Evolutionary conservation across 2,113 vertebrate genomes (phyloP), one percentile per base, ranked within the genome.

Genomic region (Urocolius indicus): DNA sequence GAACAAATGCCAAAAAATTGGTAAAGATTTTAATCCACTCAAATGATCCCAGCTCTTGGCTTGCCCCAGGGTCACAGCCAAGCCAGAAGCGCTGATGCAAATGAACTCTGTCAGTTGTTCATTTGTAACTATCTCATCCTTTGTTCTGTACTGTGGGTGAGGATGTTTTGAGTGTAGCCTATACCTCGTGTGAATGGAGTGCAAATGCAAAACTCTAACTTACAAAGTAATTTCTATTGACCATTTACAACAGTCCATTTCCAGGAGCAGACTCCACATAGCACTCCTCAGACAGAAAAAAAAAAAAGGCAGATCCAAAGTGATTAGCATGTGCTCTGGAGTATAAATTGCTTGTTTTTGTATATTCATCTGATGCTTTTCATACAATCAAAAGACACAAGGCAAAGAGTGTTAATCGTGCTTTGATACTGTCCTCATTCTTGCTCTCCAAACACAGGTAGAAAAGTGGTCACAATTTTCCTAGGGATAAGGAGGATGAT

Each of bases 111-210:
- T 93, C 93, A 96, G 87, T 92, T 95, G 91, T 21, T 95, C 71
- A 87, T 89, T 96, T 96, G 90, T 75, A 95, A 93, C 91, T 93
- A 77, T 92, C 84, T 95, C 95, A 94, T 74, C 86, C 83, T 82
- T 89, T 95, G 90, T 93, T 90, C 76, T 75, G 46, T 72, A 48
- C 9, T 1, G 4, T 15, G 87, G 20, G 58, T 49, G 68, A 84
- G 67, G 83, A 65, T 71, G 55, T 94, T 75, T 58, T 73, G 83
- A 89, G 81, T 49, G 77, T 65, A 90, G 52, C 62, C 36, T 36
- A 27, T 65, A 84, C 66, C 73, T n/a, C 71, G 57, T 46, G 58
- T 63, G 72, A 91, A 88, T n/a, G 22, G 67, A 82, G 38, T 63
- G 69, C 43, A 89, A 87, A 87, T 38, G 23, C 71, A 89, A 58